A percentile compares a stretch with the other conserved stretches of the same genome.
Conservation (phyloP, 2,888 invertebrate genomes). For the Xestia rhomboidea region DNA sequence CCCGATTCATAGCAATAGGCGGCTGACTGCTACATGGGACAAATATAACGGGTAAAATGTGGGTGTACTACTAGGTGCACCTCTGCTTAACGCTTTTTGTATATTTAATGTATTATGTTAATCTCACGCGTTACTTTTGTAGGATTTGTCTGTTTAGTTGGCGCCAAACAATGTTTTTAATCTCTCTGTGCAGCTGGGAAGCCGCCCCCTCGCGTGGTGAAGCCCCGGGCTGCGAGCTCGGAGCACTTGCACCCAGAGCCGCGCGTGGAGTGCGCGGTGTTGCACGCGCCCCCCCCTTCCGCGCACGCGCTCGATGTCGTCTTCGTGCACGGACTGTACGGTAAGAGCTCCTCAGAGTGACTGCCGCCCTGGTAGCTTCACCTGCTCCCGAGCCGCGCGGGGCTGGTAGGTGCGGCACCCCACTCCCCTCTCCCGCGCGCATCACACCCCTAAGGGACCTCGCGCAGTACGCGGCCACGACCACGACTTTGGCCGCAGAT, state of each 20-base stretch:
- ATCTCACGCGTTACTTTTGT: not conserved
- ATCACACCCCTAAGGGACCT: no score
- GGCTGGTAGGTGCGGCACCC: not conserved
- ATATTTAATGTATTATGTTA: not conserved
- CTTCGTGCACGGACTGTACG: constrained; percentile 95
- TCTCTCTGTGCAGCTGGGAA: not conserved
- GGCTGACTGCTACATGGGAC: no score
- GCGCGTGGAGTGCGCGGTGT: constrained; percentile 81
- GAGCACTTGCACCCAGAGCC: constrained; percentile 86
- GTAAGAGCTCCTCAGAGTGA: constrained; percentile 72
- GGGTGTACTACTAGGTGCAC: no score
- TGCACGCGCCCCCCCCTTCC: constrained; percentile 77
- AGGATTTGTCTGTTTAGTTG: not conserved
- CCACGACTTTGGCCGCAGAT: no score
- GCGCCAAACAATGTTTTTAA: not conserved
- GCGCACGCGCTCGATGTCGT: constrained; percentile 92
- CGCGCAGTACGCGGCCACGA: no score
- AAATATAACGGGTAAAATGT: no score
- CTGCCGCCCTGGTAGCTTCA: not conserved
- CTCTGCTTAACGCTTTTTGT: no score
- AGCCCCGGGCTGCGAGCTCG: constrained; percentile 77
- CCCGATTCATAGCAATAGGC: no score
- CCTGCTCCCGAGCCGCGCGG: not conserved
- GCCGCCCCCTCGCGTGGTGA: constrained; percentile 31
- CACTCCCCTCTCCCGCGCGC: no score